Evolutionary conservation across 2,113 vertebrate species (phyloP).

Genomic region (Pontoporia blainvillei): DNA sequence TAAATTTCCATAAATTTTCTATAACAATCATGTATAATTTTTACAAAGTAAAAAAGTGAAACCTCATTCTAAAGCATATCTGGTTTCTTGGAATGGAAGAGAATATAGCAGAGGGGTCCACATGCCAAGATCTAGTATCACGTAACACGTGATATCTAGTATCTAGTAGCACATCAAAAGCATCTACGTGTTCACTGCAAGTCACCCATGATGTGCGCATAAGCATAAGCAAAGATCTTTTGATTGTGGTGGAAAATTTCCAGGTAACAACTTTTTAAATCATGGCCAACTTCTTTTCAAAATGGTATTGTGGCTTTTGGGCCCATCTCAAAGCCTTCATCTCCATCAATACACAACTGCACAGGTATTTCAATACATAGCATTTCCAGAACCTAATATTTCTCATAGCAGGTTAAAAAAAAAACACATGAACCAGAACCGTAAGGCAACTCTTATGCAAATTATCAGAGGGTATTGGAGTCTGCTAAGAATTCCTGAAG

Average conservation of each 20-base stretch:
- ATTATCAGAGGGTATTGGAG: not conserved
- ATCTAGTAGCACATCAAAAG: too few relatives aligned
- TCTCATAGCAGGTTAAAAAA: not conserved
- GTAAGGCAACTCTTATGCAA: not conserved
- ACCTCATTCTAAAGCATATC: not conserved
- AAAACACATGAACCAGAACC: not conserved
- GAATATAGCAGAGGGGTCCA: not conserved
- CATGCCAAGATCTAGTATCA: not conserved
- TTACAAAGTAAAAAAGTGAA: not conserved
- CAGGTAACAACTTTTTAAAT: not conserved
- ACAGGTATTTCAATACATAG: not conserved
- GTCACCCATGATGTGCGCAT: not conserved
- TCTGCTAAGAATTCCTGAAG: not conserved
- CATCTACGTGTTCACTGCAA: rapidly evolving
- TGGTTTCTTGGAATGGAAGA: not conserved
- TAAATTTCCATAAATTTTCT: not conserved
- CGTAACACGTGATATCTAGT: too few relatives aligned
- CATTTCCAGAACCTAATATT: not conserved
- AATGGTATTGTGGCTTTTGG: not conserved
- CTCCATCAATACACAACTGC: too few relatives aligned
- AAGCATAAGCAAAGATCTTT: not conserved
- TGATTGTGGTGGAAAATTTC: not conserved
- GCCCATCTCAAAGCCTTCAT: not conserved
- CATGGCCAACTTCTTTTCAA: not conserved
- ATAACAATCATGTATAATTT: not conserved